Base-by-base conservation (phyloP, 2,797 vertebrate genomes). In the Mycteria americana region DNA sequence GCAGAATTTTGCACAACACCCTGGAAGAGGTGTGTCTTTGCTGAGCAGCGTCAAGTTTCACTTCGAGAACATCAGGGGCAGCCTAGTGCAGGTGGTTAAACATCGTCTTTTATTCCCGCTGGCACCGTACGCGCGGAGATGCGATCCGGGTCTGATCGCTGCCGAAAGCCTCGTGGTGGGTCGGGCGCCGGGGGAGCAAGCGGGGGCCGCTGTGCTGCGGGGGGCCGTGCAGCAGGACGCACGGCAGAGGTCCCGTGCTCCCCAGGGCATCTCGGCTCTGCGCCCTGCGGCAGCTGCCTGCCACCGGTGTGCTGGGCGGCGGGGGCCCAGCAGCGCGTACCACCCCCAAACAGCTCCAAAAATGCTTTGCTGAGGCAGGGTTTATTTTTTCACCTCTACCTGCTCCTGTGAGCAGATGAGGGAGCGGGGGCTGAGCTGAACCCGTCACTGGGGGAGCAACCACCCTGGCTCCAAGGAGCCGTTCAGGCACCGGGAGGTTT, bases 1-100 rank as follows among this genome's bases (percentile, higher is more conserved):
- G 95, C 94, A 89, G 95, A 92, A 97, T 95, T 97, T 96, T 97
- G 93, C 93, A 96, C 95, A 97, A 96, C 93, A 96, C 88, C 96
- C 97, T 96, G 95, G 89, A 97, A 97, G 97, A 97, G 97, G 97
- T 96, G 97, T 97, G 97, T 96, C 97, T 95, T 97, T 93, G 90
- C 93, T 1, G 69, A 96, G 95, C 95, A 96, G 97, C 93, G 4
- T 97, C 97, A 97, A 82, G 93, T 97, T 97, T 97, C 97, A 97
- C 87, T 96, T 28, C 2, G 45, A 94, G 96, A 89, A 62, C 62
- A 95, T 96, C 82, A 74, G 94, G 92, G 95, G 75, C 92, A 96
- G 96, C 88, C 72, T 15, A 9, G 59, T 43, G 92, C 96, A 97
- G 96, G 96, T 96, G 94, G 85, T 77, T 81, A 50, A 77, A 35